These are phyloP conservation scores for Diabrotica undecimpunctata DNA, from an alignment of 1,140 invertebrate genomes.

Conservation along the genomic window DNA sequence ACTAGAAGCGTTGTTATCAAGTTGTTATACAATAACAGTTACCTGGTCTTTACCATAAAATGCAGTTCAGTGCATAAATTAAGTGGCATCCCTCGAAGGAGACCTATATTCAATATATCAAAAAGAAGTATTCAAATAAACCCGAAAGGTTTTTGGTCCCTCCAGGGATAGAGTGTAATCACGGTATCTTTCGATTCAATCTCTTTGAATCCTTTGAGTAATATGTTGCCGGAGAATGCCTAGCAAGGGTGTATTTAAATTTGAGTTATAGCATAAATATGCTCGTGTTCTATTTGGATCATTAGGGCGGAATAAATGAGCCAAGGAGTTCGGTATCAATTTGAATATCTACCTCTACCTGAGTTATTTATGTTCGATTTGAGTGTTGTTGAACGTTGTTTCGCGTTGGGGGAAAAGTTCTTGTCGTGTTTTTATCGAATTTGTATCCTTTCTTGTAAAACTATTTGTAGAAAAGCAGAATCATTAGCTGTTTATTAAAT, in stretches of 20 bases:
- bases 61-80: too few relatives aligned
- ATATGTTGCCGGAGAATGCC: conserved; percentile 9
- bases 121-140: conserved; percentile 10
- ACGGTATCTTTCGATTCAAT: conserved; percentile 12
- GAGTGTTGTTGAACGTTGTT: neutral
- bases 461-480: too few relatives aligned
- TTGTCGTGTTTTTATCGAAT: too few relatives aligned
- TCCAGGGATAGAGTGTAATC: conserved; percentile 12
- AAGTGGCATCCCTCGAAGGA: neutral
- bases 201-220: conserved; percentile 10
- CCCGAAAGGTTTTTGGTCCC: conserved; percentile 1
- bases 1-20: too few relatives aligned
- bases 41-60: too few relatives aligned
- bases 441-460: too few relatives aligned
- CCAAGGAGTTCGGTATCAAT: neutral
- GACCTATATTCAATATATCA: conserved; percentile 12
- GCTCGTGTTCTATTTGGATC: conserved; percentile 18
- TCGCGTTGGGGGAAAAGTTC: too few relatives aligned
- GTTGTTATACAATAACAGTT: too few relatives aligned
- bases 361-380: conserved; percentile 7
- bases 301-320: conserved; percentile 14
- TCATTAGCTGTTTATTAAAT: too few relatives aligned
- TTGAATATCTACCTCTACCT: conserved; percentile 20
- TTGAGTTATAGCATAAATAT: conserved; percentile 16
- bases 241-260: conserved; percentile 15